Evolutionary conservation across 1,140 invertebrate species (phyloP), one percentile per base, ranked within the genome.

Genomic region (Monomorium pharaonis): DNA sequence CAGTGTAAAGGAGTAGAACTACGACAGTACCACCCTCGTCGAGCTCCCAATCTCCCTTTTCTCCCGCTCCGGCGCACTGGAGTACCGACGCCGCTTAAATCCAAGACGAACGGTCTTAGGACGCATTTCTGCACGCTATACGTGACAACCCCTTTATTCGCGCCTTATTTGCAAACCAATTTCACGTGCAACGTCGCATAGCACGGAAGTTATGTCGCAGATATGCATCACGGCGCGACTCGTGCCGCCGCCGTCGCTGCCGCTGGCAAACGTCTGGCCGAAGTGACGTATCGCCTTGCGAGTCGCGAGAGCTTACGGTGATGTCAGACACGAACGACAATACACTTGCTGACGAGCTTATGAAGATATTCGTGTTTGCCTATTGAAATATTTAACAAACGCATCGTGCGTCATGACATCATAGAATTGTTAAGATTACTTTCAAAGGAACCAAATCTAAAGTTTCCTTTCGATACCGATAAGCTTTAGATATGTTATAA

Each of bases 131-230:
- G 63, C 86, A 86, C 78, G 89, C 72, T 89, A 86, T 77, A 84
- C 84, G 65, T 69, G 77, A 47, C 70, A 12, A 30, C 42, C 72
- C 69, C 77, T 81, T 90, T 81, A 75, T 80, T 72, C 78, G 72
- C 72, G 63, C 77, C 86, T 88, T 90, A 90, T 90, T 90, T 90
- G 89, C 89, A 89, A 90, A 85, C 81, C 86, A 89, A 90, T 90
- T 90, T 90, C 89, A 90, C 88, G 70, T 87, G 88, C 86, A 54
- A 77, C 70, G 75, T 47, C 65, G 51, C 58, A 44, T 44, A 83
- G 30, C 33, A n/a, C 49, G 58, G 30, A 63, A 75, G 72, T 74
- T 88, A 86, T 63, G 88, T 86, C 77, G 87, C 58, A 75, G 54
- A 80, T 83, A 74, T 88, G 72, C 77, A 72, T 86, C 88, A 88